Base-by-base conservation (phyloP, 2,888 invertebrate species). In the Anagyrus pseudococci region DNA sequence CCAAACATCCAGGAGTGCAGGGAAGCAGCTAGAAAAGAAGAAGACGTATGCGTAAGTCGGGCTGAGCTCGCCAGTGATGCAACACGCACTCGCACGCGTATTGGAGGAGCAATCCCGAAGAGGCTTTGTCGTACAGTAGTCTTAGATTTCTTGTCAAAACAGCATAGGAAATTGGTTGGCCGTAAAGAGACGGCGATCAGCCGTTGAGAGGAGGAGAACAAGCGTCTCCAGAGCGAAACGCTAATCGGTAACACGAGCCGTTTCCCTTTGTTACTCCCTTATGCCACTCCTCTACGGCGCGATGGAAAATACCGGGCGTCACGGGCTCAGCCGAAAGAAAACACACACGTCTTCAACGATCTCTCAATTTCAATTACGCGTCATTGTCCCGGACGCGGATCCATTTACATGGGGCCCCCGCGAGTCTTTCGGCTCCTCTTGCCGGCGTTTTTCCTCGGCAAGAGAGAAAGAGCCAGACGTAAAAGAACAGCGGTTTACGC, bases 201-300 rank as follows among this genome's bases (percentile, higher is more conserved):
- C 10, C 17, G 17, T 10, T 13, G 33, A 33, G 23, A 25, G 13
- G 56, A 64, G 25, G 46, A 19, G 17, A 50, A 52, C 22, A 41
- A 23, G 52, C 47, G 43, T 40, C 53, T 26, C 49, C 33, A 22
- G 67, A 69, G 71, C 70, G 54, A 69, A 71, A 69, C 75, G 75
- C 73, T 78, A 77, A 79, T 77, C 76, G 75, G 79, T 77, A 80
- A 80, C 70, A 61, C 58, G 78, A 80, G 74, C 76, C 71, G 73
- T 72, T 72, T 71, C 71, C 54, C 56, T 33, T 58, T 59, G 22
- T 40, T 10, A 8, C 15, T 13, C 1, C 25, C 43, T 26, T 47
- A 54, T 43, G n/a, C 53, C 15, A 46, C 44, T 55, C 29, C 15
- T 43, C 26, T 49, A 44, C 15, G n/a, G n/a, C 20, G 33, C 57